Evolutionary conservation across 2,797 vertebrate genomes (phyloP).

Genomic region (Acanthopagrus latus): DNA sequence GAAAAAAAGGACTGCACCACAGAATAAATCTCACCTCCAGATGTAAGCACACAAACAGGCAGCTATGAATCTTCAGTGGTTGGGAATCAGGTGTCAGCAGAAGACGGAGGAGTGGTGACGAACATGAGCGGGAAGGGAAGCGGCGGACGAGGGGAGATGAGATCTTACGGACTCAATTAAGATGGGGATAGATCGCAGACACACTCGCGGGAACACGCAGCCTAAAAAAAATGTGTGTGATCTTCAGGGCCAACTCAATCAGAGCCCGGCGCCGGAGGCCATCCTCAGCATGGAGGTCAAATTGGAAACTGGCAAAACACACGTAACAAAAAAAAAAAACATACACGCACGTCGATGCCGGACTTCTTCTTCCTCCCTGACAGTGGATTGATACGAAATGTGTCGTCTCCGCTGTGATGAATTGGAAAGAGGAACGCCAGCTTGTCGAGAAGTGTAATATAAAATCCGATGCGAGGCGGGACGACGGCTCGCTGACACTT

Average conservation of each 20-base stretch:
- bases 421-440: neutral
- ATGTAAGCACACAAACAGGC: neutral
- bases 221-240: constrained; percentile 1
- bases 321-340: neutral
- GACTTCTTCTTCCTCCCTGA: neutral
- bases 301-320: constrained; percentile 22
- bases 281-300: constrained; percentile 10
- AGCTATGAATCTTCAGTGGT: neutral
- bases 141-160: constrained; percentile 22
- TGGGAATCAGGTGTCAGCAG: neutral
- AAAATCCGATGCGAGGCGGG: neutral
- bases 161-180: constrained; percentile 20
- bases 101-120: neutral
- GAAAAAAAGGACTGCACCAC: no score
- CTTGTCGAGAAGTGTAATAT: neutral
- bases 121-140: constrained; percentile 8
- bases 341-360: neutral
- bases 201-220: constrained; percentile 2
- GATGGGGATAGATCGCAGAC: neutral
- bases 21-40: neutral
- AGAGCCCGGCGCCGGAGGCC: constrained; percentile 24
- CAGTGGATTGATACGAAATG: neutral
- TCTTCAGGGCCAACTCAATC: constrained; percentile 48
- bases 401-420: constrained; percentile 22
- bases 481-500: neutral